These are phyloP conservation scores for Drosophila histrio DNA, from an alignment of 2,888 invertebrate genomes.

Conservation along the genomic window DNA sequence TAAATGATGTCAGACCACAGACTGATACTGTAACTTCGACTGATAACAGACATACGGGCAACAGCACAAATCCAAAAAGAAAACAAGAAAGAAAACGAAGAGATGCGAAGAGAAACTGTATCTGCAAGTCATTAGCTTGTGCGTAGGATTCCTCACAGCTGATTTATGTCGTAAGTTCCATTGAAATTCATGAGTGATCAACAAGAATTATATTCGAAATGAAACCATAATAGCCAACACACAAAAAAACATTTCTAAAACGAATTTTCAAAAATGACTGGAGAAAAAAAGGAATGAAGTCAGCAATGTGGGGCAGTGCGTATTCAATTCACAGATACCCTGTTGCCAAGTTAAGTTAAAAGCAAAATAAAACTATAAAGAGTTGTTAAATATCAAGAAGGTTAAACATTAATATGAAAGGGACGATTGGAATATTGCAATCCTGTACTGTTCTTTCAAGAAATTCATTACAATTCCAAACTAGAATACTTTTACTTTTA, in stretches of 20 bases:
- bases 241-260: constrained; percentile 25
- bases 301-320: background rate
- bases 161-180: constrained; percentile 76
- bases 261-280: constrained; percentile 28
- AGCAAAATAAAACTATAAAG: no score
- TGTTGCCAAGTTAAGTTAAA: background rate
- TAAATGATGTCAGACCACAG: constrained; percentile 46
- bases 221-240: constrained; percentile 57
- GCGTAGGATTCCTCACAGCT: constrained; percentile 57
- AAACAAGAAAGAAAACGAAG: background rate
- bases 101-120: constrained; percentile 11
- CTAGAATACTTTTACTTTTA: no score
- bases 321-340: constrained; percentile 17
- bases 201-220: constrained; percentile 53
- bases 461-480: no score
- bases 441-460: no score
- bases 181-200: constrained; percentile 72
- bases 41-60: constrained; percentile 19
- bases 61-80: background rate
- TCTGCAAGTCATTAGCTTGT: constrained; percentile 51
- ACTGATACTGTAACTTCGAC: constrained; percentile 24
- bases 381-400: no score
- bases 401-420: no score
- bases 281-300: constrained; percentile 18
- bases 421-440: no score